Conservation (phyloP, 2,113 vertebrate genomes). For the Aphyosemion australe region DNA sequence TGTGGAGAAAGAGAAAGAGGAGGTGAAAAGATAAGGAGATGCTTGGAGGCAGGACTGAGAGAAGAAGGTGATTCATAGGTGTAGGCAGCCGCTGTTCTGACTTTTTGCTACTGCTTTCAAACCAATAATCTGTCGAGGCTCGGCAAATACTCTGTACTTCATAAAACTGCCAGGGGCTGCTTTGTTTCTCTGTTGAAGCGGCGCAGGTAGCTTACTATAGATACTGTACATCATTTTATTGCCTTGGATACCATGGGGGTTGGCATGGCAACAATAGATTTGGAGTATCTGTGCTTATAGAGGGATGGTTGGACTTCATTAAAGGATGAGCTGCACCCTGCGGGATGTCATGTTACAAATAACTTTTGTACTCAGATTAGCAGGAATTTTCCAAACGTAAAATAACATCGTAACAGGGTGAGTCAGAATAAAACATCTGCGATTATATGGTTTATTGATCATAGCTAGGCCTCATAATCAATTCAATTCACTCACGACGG, state of each 20-base stretch:
- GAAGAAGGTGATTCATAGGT: conserved; percentile 61
- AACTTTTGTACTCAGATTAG: not conserved
- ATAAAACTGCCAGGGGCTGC: conserved; percentile 59
- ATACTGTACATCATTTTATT: conserved; percentile 61
- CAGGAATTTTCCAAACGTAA: not conserved
- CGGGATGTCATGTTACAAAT: not conserved
- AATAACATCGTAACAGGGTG: too few relatives aligned
- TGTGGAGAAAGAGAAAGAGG: conserved; percentile 8
- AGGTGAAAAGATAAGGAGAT: conserved; percentile 21
- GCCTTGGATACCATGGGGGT: conserved; percentile 53
- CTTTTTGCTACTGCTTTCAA: conserved; percentile 61
- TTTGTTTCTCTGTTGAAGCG: conserved; percentile 60
- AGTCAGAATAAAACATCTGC: too few relatives aligned
- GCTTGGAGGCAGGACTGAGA: conserved; percentile 29
- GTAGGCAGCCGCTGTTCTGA: conserved; percentile 51
- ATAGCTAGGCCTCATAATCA: too few relatives aligned
- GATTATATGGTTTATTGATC: too few relatives aligned
- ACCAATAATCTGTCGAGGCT: conserved; percentile 54
- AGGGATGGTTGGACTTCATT: conserved; percentile 16
- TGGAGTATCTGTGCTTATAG: conserved; percentile 25
- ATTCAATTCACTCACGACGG: too few relatives aligned
- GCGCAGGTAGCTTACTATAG: conserved; percentile 51
- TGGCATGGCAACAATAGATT: conserved; percentile 66
- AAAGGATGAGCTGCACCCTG: conserved; percentile 2
- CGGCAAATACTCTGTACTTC: conserved; percentile 54